Conservation (phyloP, 2,888 invertebrate species). For the Dilophus febrilis region DNA sequence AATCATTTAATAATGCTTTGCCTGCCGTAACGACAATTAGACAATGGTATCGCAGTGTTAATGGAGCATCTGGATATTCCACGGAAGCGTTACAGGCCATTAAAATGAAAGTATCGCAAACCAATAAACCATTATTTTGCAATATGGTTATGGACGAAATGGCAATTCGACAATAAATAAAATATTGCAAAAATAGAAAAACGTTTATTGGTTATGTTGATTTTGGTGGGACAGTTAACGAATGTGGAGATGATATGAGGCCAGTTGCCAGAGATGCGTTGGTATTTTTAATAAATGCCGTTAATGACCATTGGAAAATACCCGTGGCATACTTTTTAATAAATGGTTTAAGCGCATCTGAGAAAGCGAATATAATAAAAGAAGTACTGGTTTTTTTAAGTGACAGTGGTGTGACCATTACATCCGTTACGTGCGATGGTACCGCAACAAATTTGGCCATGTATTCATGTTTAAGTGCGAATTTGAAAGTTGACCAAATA, state of each 20-base stretch:
- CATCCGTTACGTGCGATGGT: too few relatives aligned
- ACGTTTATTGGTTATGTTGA: too few relatives aligned
- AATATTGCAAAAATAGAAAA: neutral
- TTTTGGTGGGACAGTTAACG: too few relatives aligned
- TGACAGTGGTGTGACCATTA: neutral
- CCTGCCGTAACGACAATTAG: constrained; percentile 18
- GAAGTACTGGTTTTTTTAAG: neutral
- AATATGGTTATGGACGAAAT: neutral
- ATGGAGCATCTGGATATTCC: constrained; percentile 19
- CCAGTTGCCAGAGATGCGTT: too few relatives aligned
- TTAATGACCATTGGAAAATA: too few relatives aligned
- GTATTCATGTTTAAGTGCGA: neutral
- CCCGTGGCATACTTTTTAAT: constrained; percentile 4
- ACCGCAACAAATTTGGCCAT: neutral
- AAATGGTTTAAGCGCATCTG: too few relatives aligned
- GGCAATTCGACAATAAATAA: constrained; percentile 1
- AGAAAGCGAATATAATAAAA: neutral
- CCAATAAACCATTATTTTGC: constrained; percentile 1
- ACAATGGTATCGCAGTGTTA: constrained; percentile 18
- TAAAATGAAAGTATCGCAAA: neutral
- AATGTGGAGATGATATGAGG: too few relatives aligned
- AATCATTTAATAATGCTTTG: constrained; percentile 17
- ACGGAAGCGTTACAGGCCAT: constrained; percentile 5
- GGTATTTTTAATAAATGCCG: too few relatives aligned
- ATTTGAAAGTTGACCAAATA: neutral